Conservation (phyloP, 2,113 vertebrate species). For the Tricholaema leucomelas region DNA sequence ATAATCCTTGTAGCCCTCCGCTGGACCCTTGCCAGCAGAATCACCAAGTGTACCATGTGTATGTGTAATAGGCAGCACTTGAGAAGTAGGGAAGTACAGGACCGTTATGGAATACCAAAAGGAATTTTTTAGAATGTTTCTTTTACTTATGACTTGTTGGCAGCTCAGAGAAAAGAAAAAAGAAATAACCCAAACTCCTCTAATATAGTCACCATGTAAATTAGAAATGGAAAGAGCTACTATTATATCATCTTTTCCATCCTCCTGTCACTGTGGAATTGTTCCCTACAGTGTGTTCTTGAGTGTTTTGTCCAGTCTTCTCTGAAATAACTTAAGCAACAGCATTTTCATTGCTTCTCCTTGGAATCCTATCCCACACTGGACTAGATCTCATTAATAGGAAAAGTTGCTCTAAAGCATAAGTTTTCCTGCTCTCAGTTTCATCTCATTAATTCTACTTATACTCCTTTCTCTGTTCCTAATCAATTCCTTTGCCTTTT, state of each 20-base stretch:
- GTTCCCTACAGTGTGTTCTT: conserved; percentile 33
- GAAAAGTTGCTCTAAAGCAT: conserved; percentile 36
- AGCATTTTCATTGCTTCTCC: conserved; percentile 32
- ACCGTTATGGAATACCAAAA: background rate
- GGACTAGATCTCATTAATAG: conserved; percentile 5
- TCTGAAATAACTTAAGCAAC: conserved; percentile 48
- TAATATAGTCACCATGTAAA: conserved; percentile 32
- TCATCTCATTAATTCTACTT: conserved; percentile 32
- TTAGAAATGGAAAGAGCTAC: conserved; percentile 43
- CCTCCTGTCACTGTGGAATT: conserved; percentile 32
- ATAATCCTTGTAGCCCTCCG: too few species aligned
- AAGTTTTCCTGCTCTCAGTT: conserved; percentile 33
- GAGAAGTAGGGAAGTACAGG: background rate
- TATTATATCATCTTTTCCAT: conserved; percentile 50
- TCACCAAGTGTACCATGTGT: conserved; percentile 14
- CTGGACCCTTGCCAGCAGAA: too few species aligned
- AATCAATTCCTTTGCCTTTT: conserved; percentile 47
- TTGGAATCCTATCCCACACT: conserved; percentile 34
- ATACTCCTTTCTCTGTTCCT: conserved; percentile 6
- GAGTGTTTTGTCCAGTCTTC: conserved; percentile 31
- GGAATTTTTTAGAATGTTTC: background rate
- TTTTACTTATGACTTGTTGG: background rate
- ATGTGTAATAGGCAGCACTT: conserved; percentile 3
- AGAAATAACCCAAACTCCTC: background rate
- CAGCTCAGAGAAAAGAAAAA: background rate